Percentiles rank a stretch among this genome's conserved stretches.
Evolutionary conservation across 2,888 invertebrate genomes (phyloP).

Genomic region (Nomada fabriciana): DNA sequence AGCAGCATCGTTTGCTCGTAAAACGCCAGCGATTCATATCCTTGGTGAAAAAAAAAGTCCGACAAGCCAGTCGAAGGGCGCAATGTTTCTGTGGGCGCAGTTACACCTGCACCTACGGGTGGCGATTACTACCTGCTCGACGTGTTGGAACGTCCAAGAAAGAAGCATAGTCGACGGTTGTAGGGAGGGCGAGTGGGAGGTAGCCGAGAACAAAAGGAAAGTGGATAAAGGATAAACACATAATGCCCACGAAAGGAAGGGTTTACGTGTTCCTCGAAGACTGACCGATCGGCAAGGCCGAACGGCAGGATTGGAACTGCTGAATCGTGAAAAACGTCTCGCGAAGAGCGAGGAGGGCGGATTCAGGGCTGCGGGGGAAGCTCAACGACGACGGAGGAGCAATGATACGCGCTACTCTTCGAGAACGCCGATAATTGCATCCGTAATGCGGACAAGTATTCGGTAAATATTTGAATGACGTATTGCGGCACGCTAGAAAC

Average conservation of each 20-base stretch:
- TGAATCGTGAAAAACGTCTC: conserved; percentile 77
- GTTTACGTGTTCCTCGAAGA: conserved; percentile 81
- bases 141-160: conserved; percentile 35
- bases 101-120: conserved; percentile 49
- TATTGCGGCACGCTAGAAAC: conserved; percentile 51
- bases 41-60: neutral
- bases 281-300: conserved; percentile 67
- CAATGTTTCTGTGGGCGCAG: conserved; percentile 42
- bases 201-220: conserved; percentile 63
- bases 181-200: conserved; percentile 21
- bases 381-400: conserved; percentile 32
- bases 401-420: conserved; percentile 61
- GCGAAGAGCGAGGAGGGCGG: conserved; percentile 12
- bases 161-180: conserved; percentile 40
- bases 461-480: conserved; percentile 68
- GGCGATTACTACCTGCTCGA: conserved; percentile 55
- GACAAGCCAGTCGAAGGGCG: neutral
- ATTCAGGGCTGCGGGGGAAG: neutral
- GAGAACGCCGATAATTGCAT: conserved; percentile 64
- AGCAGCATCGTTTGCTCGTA: conserved; percentile 23
- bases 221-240: conserved; percentile 79
- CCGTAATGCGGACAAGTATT: conserved; percentile 65
- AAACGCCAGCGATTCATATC: conserved; percentile 22
- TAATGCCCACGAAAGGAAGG: conserved; percentile 78
- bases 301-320: conserved; percentile 73